phyloP scores from a whole-genome alignment of 1,140 invertebrate genomes.

The Ridgeia piscesae region DNA sequence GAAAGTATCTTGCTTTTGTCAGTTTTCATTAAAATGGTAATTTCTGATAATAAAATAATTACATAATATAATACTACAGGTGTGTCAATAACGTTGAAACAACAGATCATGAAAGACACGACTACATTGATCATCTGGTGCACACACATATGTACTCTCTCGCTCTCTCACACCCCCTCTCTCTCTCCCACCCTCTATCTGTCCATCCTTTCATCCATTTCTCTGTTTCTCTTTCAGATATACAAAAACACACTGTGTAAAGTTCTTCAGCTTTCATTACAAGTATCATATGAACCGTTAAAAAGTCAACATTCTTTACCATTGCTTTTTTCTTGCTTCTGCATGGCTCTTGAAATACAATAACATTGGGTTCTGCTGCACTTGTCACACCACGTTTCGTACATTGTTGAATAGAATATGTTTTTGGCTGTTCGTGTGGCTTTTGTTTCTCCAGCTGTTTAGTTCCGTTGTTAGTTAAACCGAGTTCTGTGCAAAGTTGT shows the following conservation, averaged over 20 bases:
- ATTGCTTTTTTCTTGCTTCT: not conserved
- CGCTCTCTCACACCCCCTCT: no score
- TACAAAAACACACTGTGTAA: no score
- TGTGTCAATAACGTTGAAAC: no score
- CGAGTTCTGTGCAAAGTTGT: not conserved
- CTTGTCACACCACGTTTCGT: not conserved
- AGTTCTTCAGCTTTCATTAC: no score
- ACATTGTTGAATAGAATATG: not conserved
- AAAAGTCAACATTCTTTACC: not conserved
- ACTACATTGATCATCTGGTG: no score
- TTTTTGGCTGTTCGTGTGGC: not conserved
- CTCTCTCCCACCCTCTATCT: no score
- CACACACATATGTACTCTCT: no score
- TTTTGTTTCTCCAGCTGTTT: not conserved
- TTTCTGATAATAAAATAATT: not conserved
- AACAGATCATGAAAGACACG: no score
- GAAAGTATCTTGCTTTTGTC: not conserved
- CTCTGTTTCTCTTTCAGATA: no score
- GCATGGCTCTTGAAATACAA: not conserved
- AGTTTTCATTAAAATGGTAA: not conserved
- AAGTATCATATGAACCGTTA: not conserved
- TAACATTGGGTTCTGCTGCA: not conserved
- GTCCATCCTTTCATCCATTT: no score
- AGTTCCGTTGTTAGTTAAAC: not conserved
- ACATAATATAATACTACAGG: no score